phyloP scores from a whole-genome alignment of 2,888 invertebrate genomes.

The Thera britannica region DNA sequence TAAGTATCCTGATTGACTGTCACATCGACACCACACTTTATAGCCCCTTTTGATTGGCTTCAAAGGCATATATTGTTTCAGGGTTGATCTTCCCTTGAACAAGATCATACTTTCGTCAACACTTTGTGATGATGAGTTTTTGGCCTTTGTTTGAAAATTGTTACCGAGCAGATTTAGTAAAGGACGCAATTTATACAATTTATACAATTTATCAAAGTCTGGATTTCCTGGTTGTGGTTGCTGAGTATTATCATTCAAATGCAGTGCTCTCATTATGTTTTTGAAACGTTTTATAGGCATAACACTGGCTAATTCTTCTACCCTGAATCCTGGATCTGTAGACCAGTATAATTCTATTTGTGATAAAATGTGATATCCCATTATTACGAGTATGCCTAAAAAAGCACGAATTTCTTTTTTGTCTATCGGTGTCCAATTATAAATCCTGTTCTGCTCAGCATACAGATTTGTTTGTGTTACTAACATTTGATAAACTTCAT shows the following conservation, averaged over 20 bases:
- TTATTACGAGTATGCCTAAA: conserved; percentile 34
- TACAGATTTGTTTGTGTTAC: conserved; percentile 29
- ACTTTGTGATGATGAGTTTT: background rate
- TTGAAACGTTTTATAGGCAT: conserved; percentile 35
- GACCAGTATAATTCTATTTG: conserved; percentile 35
- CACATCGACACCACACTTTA: background rate
- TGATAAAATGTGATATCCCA: conserved; percentile 35
- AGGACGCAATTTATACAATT: conserved; percentile 34
- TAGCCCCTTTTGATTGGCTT: background rate
- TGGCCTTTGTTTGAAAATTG: background rate
- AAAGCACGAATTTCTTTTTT: conserved; percentile 22
- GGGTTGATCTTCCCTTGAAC: background rate
- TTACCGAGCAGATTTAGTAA: conserved; percentile 13
- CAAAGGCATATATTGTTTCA: background rate
- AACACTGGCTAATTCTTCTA: conserved; percentile 26
- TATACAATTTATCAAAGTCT: conserved; percentile 30
- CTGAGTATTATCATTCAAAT: conserved; percentile 28
- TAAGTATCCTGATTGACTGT: background rate
- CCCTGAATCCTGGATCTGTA: conserved; percentile 35
- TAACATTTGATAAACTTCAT: conserved; percentile 27
- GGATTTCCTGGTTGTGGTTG: conserved; percentile 12
- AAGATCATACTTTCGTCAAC: background rate
- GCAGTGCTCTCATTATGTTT: conserved; percentile 11
- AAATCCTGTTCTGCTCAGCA: conserved; percentile 23
- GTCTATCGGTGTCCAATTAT: conserved; percentile 13